A percentile compares a stretch with the other conserved stretches of the same genome.
These are phyloP conservation scores for mouse (Mus musculus) DNA, from an alignment of 2,113 vertebrate genomes.

Conservation along the genomic window DNA sequence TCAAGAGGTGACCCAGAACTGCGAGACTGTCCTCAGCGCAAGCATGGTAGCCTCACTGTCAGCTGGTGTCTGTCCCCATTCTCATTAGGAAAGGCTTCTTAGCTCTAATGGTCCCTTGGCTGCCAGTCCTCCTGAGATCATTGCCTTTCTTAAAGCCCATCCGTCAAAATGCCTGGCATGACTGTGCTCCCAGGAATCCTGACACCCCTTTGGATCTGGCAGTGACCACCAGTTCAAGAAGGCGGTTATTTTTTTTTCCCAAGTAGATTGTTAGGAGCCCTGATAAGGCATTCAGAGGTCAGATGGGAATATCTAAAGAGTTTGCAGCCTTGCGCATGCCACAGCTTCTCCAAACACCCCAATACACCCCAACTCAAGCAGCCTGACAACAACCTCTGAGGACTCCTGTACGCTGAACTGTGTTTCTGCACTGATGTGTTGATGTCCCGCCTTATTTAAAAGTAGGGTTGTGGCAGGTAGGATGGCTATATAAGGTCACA, in stretches of 20 bases:
- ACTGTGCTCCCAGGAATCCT: not conserved
- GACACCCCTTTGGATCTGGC: not conserved
- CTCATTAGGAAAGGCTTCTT: not conserved
- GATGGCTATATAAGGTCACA: not conserved
- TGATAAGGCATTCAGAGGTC: too few relatives aligned
- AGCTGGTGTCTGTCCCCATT: not conserved
- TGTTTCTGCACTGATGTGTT: too few relatives aligned
- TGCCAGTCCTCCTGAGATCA: not conserved
- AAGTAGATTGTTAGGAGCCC: not conserved
- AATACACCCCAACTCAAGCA: too few relatives aligned
- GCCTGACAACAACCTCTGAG: not conserved
- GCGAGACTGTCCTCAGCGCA: too few relatives aligned
- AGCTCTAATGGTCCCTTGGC: not conserved
- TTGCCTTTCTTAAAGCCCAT: not conserved
- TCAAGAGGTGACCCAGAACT: not conserved
- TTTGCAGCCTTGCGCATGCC: not conserved
- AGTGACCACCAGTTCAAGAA: not conserved
- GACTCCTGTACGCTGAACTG: not conserved
- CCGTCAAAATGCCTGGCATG: fast-evolving
- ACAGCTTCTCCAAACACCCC: not conserved
- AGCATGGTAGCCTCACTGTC: not conserved
- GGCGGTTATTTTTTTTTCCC: not conserved
- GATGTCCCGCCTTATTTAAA: not conserved
- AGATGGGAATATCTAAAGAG: fast-evolving
- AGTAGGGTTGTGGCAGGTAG: not conserved